These are phyloP conservation scores for Actinostola sp. DNA, from an alignment of 92 coral and sea anemone genomes.

Conservation along the genomic window DNA sequence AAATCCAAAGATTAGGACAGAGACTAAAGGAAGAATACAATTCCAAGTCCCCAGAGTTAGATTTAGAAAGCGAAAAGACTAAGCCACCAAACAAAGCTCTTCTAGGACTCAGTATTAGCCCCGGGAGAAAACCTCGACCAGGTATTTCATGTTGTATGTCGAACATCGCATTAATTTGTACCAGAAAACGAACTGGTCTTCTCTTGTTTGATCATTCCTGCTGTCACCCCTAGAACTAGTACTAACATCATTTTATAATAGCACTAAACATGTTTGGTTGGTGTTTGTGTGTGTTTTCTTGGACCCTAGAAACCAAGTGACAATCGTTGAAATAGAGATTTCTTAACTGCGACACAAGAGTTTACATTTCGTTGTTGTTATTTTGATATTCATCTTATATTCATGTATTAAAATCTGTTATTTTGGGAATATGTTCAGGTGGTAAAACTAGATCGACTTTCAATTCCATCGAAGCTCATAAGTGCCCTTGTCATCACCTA, in stretches of 20 bases:
- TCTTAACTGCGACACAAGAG: not conserved
- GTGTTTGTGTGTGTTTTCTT: constrained; percentile 16
- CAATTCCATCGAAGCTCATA: no score
- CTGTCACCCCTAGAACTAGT: constrained; percentile 18
- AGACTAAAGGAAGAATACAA: constrained; percentile 84
- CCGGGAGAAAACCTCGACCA: constrained; percentile 82
- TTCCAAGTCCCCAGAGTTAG: constrained; percentile 69
- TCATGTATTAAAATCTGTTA: not conserved
- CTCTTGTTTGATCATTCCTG: constrained; percentile 31
- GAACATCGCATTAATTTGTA: constrained; percentile 26
- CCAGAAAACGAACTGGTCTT: constrained; percentile 60
- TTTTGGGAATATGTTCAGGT: not conserved
- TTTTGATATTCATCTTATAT: not conserved
- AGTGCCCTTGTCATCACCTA: no score
- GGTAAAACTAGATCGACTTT: no score
- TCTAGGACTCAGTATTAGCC: constrained; percentile 59
- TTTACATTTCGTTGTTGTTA: not conserved
- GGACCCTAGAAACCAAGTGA: not conserved
- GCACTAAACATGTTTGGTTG: not conserved
- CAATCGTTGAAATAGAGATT: not conserved
- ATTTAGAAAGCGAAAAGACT: constrained; percentile 53
- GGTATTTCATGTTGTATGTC: constrained; percentile 55
- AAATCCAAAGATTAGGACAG: constrained; percentile 89
- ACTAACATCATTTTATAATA: constrained; percentile 17
- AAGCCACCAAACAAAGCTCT: constrained; percentile 70